These are phyloP conservation scores for Eulimnadia texana DNA, from an alignment of 1,140 invertebrate genomes.

Conservation along the genomic window DNA sequence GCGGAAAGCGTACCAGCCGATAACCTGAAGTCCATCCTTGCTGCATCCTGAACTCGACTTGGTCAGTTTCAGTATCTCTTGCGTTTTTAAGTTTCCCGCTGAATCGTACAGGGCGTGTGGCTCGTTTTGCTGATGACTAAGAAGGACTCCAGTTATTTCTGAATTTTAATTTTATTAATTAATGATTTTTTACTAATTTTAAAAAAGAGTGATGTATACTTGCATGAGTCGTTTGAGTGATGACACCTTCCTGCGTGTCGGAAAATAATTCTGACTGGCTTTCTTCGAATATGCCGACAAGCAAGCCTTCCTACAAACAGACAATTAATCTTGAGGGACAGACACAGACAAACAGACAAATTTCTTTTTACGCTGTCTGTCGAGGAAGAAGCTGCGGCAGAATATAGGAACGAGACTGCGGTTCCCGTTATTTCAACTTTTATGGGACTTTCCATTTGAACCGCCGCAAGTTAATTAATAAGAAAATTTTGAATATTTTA, in stretches of 20 bases:
- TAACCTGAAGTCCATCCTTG: background rate
- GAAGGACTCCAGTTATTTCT: background rate
- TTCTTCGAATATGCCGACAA: background rate
- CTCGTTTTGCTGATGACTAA: background rate
- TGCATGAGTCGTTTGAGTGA: background rate
- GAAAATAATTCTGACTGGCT: background rate
- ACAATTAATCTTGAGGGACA: too few species aligned
- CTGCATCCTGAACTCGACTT: background rate
- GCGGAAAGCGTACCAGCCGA: background rate
- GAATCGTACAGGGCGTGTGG: background rate
- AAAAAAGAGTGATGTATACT: background rate
- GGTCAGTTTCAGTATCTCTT: background rate
- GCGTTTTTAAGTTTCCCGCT: background rate
- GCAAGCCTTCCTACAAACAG: background rate
- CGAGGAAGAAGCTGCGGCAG: background rate
- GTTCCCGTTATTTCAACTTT: background rate
- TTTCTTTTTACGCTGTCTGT: background rate
- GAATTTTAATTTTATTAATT: background rate
- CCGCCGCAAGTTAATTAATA: too few species aligned
- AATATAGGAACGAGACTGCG: background rate
- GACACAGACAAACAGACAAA: background rate
- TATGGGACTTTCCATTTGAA: too few species aligned
- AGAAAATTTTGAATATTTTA: too few species aligned
- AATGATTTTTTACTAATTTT: background rate
- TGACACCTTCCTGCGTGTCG: background rate